Evolutionary conservation across 2,113 vertebrate species (phyloP).

Genomic region (Passerina amoena): DNA sequence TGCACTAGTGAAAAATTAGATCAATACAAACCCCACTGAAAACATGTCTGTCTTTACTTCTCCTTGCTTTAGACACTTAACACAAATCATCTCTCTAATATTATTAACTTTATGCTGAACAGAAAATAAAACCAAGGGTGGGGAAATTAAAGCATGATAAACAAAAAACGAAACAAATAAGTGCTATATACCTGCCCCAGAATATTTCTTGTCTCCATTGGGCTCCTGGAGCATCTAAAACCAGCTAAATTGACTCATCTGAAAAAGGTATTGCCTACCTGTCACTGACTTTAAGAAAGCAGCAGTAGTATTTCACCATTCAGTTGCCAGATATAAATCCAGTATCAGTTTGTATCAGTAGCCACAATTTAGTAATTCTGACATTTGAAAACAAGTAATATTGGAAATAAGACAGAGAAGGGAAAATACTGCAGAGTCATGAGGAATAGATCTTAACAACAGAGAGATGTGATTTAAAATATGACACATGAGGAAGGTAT

Average conservation of each 20-base stretch:
- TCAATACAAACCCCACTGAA: not conserved
- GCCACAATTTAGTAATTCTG: not conserved
- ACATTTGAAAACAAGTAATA: not conserved
- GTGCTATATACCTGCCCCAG: not conserved
- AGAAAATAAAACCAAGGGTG: not conserved
- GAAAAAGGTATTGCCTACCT: not conserved
- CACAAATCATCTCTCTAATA: not conserved
- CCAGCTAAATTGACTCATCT: not conserved
- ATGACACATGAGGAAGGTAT: not conserved
- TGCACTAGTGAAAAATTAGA: not conserved
- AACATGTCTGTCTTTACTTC: not conserved
- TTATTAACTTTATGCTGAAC: not conserved
- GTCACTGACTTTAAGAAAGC: not conserved
- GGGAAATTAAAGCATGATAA: not conserved
- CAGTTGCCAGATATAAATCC: not conserved
- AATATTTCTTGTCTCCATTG: not conserved
- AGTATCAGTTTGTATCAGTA: not conserved
- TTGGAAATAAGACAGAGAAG: not conserved
- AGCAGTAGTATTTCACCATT: not conserved
- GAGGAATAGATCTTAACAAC: not conserved
- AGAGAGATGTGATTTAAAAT: not conserved
- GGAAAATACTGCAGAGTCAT: not conserved
- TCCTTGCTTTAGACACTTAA: not conserved
- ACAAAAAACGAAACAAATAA: not conserved
- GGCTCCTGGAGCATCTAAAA: not conserved